Conservation (phyloP, 2,797 vertebrate genomes). For the Melanotaenia trifasciata region DNA sequence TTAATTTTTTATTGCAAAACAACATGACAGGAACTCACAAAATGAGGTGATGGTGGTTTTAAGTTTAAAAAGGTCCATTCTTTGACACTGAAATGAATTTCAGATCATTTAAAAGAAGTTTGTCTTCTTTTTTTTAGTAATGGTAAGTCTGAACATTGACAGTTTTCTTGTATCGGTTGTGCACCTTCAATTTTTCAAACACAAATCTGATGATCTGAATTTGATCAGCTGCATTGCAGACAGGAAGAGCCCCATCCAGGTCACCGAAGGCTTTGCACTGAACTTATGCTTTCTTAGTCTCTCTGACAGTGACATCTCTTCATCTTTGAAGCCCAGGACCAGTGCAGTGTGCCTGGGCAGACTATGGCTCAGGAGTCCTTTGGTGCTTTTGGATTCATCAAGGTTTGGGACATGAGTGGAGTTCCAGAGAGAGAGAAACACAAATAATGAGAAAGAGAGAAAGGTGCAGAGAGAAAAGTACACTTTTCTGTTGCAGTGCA, state of each 20-base stretch:
- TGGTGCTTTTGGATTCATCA: constrained; percentile 40
- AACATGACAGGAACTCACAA: constrained; percentile 59
- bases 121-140: constrained; percentile 2
- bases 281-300: constrained; percentile 9
- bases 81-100: constrained; percentile 10
- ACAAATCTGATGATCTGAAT: not conserved
- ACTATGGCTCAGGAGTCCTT: constrained; percentile 49
- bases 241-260: constrained; percentile 23
- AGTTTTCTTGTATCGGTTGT: constrained; percentile 9
- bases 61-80: constrained; percentile 38
- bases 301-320: constrained; percentile 25
- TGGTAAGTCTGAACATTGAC: constrained; percentile 17
- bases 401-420: constrained; percentile 16
- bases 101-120: constrained; percentile 7
- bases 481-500: constrained; percentile 60
- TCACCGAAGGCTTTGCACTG: constrained; percentile 18
- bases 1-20: constrained; percentile 75
- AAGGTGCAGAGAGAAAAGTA: constrained; percentile 50
- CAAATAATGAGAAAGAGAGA: constrained; percentile 13
- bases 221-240: constrained; percentile 2
- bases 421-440: constrained; percentile 39
- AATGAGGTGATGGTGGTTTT: constrained; percentile 49
- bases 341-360: constrained; percentile 12
- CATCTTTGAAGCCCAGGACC: constrained; percentile 11
- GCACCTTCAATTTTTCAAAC: constrained; percentile 6